These are phyloP conservation scores for Colletes collaris DNA, from an alignment of 2,888 invertebrate genomes.

Conservation along the genomic window DNA sequence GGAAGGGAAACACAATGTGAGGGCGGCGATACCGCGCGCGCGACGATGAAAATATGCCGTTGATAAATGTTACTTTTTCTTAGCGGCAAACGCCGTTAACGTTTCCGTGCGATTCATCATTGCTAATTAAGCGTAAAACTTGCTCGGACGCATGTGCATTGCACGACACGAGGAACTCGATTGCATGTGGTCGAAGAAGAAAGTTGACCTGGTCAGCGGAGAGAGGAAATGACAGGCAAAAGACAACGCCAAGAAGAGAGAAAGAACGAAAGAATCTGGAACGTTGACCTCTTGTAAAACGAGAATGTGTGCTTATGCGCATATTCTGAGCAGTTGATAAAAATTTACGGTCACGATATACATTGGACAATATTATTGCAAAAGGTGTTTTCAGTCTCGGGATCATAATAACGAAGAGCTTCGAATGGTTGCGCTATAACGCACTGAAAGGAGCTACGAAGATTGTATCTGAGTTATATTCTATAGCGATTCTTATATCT, in stretches of 20 bases:
- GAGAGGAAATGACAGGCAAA: neutral
- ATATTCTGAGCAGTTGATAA: neutral
- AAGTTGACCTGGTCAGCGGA: no score
- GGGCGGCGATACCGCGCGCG: conserved; percentile 39
- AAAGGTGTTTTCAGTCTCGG: no score
- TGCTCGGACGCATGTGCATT: conserved; percentile 26
- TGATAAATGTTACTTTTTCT: conserved; percentile 64
- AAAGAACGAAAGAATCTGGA: neutral
- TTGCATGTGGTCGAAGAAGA: neutral
- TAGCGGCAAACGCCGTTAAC: conserved; percentile 41
- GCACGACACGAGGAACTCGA: conserved; percentile 6
- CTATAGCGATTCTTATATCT: no score
- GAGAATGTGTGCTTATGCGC: neutral
- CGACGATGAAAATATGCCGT: conserved; percentile 56
- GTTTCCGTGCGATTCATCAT: conserved; percentile 62
- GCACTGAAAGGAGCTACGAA: no score
- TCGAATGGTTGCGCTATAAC: no score
- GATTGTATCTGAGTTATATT: no score
- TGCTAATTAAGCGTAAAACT: conserved; percentile 68
- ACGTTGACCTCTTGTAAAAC: neutral
- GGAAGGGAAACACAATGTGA: conserved; percentile 23
- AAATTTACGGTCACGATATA: neutral
- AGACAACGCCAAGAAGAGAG: neutral
- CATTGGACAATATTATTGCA: no score
- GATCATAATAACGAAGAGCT: no score